Percentiles rank a stretch among this genome's conserved stretches.
Conservation (phyloP, 1,140 invertebrate species). For the Thrips palmi region DNA sequence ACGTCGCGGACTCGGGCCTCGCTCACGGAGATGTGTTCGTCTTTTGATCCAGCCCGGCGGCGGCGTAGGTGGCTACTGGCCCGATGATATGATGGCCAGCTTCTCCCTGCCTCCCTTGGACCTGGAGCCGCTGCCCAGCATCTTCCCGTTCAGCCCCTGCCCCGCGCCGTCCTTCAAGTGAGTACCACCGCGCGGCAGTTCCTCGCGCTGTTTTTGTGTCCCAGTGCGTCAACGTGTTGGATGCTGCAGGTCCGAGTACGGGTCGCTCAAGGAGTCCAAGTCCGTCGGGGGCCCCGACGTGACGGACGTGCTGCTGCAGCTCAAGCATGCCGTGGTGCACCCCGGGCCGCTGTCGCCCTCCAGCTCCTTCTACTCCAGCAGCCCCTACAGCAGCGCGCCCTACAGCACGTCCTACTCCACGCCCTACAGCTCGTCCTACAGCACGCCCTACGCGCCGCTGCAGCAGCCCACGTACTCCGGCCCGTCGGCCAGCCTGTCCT, state of each 20-base stretch:
- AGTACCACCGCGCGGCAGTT: too few relatives aligned
- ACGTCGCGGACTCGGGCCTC: too few relatives aligned
- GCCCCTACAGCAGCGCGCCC: slow-evolving; percentile 12
- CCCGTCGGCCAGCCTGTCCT: slow-evolving; percentile 25
- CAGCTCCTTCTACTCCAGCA: slow-evolving; percentile 14
- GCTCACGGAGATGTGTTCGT: too few relatives aligned
- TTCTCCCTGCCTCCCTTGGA: slow-evolving; percentile 57
- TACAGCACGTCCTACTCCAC: slow-evolving; percentile 16
- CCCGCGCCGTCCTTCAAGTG: slow-evolving; percentile 50
- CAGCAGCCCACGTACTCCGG: slow-evolving; percentile 24
- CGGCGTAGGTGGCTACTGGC: too few relatives aligned
- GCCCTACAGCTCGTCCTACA: slow-evolving; percentile 25
- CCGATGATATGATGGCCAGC: slow-evolving; percentile 58
- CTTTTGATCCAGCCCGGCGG: too few relatives aligned
- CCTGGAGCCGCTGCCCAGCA: slow-evolving; percentile 49
- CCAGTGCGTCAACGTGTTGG: not conserved
- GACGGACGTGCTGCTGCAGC: slow-evolving; percentile 64
- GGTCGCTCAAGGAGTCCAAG: slow-evolving; percentile 8
- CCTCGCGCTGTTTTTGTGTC: too few relatives aligned
- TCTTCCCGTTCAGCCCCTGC: slow-evolving; percentile 53
- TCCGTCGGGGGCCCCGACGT: slow-evolving; percentile 34
- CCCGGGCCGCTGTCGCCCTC: slow-evolving; percentile 32
- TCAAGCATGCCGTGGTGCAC: slow-evolving; percentile 76
- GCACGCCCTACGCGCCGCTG: slow-evolving; percentile 19
- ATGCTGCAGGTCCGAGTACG: slow-evolving; percentile 11